Conservation (phyloP, 2,888 invertebrate species). For the Tenthredo mesomela region DNA sequence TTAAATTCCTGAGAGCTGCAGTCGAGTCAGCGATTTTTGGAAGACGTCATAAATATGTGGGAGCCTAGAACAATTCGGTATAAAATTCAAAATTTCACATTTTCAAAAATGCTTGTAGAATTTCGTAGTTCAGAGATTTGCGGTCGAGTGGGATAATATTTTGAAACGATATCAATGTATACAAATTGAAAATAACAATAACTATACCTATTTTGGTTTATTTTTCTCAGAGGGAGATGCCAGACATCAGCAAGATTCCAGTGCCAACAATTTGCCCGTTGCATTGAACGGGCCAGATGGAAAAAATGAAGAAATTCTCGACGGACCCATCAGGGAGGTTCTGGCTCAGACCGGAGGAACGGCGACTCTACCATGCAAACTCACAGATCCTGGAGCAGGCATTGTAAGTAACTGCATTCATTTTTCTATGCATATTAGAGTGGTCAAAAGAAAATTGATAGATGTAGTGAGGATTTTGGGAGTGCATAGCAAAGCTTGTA, state of each 20-base stretch:
- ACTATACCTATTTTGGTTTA: background rate
- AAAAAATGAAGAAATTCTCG: slow-evolving; percentile 60
- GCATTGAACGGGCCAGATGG: slow-evolving; percentile 58
- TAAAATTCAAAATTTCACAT: too few species aligned
- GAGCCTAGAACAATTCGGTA: too few species aligned
- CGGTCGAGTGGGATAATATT: too few species aligned
- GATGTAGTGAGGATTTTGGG: background rate
- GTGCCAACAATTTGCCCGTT: slow-evolving; percentile 65
- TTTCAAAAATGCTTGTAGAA: too few species aligned
- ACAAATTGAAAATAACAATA: background rate
- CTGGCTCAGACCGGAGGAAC: slow-evolving; percentile 79
- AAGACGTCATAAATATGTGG: too few species aligned
- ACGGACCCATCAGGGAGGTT: slow-evolving; percentile 74
- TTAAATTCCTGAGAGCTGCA: too few species aligned
- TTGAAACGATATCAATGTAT: background rate
- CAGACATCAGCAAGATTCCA: slow-evolving; percentile 70
- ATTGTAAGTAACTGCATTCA: slow-evolving; percentile 75
- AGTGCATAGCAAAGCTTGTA: too few species aligned
- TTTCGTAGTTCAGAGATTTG: too few species aligned
- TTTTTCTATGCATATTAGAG: background rate
- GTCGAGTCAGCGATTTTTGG: too few species aligned
- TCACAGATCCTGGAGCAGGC: slow-evolving; percentile 77
- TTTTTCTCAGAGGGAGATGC: slow-evolving; percentile 68
- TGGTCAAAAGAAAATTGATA: background rate
- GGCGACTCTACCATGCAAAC: slow-evolving; percentile 79